Conservation (phyloP, 2,888 invertebrate species). For the Cosmia trapezina region DNA sequence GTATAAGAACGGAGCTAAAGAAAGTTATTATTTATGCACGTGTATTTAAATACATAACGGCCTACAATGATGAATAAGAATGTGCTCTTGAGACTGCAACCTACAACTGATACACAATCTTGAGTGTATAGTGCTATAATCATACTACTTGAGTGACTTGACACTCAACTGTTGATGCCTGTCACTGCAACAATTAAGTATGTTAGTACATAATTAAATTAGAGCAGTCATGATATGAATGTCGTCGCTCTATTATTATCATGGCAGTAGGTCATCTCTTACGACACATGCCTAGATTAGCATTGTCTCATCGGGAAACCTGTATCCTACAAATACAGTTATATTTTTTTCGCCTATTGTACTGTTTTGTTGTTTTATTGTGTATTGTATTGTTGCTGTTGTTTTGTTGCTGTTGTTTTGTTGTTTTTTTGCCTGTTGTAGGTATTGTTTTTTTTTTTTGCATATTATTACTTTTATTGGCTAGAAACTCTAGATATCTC, state of each 20-base stretch:
- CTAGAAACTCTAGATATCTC: neutral
- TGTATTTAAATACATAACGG: conserved; percentile 36
- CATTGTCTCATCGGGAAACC: conserved; percentile 10
- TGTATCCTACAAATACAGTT: neutral
- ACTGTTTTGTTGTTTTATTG: too few species aligned
- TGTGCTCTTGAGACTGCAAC: conserved; percentile 30
- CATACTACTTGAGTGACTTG: conserved; percentile 24
- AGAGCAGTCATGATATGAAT: conserved; percentile 21
- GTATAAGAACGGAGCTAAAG: conserved; percentile 59
- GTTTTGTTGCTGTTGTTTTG: too few species aligned
- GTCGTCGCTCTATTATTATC: conserved; percentile 9
- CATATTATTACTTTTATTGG: neutral
- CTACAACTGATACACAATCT: conserved; percentile 31
- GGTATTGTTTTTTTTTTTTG: neutral
- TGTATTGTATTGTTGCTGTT: too few species aligned
- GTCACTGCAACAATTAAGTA: conserved; percentile 33
- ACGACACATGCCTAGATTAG: conserved; percentile 31
- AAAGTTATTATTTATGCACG: conserved; percentile 60
- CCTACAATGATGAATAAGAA: conserved; percentile 25
- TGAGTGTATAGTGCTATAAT: conserved; percentile 31
- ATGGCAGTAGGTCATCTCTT: conserved; percentile 24
- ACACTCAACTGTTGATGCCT: conserved; percentile 36
- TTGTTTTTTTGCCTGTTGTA: too few species aligned
- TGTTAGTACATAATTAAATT: conserved; percentile 39
- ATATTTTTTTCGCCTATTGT: neutral